These are phyloP conservation scores for Psittacula derbiana DNA, from an alignment of 2,797 vertebrate species.

Conservation along the genomic window DNA sequence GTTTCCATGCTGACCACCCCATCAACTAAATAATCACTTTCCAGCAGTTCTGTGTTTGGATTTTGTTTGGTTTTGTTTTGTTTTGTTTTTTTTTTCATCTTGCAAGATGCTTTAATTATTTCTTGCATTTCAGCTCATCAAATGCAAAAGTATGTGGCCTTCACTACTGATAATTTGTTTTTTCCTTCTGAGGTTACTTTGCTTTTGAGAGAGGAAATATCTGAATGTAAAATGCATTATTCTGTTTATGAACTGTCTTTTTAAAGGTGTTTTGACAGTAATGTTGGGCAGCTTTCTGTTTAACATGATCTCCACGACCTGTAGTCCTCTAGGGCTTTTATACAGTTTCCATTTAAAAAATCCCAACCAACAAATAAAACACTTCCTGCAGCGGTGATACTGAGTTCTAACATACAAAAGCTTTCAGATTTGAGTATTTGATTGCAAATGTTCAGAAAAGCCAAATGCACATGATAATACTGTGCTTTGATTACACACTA, in stretches of 20 bases:
- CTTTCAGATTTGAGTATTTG: not conserved
- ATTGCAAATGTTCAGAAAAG: not conserved
- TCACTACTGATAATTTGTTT: constrained; percentile 81
- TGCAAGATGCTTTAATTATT: constrained; percentile 71
- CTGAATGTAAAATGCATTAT: constrained; percentile 80
- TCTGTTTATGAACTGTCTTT: constrained; percentile 73
- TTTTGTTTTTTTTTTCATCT: constrained; percentile 5
- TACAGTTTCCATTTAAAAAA: not conserved
- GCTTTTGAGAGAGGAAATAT: constrained; percentile 69
- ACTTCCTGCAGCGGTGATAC: not conserved
- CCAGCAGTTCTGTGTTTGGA: constrained; percentile 5
- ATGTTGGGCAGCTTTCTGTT: constrained; percentile 63
- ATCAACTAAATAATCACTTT: constrained; percentile 22
- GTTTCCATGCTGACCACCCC: constrained; percentile 40
- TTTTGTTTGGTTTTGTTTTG: not conserved
- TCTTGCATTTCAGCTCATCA: constrained; percentile 72
- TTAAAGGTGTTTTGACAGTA: constrained; percentile 64
- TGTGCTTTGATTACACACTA: not conserved
- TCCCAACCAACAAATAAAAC: not conserved
- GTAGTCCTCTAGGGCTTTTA: constrained; percentile 15
- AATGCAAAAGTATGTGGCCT: constrained; percentile 79
- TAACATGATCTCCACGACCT: constrained; percentile 49
- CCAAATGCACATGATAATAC: not conserved
- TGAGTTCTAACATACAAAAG: not conserved
- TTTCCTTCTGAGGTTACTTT: constrained; percentile 71